Evolutionary conservation across 1,140 invertebrate genomes (phyloP).

Genomic region (Alviniconcha marisindica): DNA sequence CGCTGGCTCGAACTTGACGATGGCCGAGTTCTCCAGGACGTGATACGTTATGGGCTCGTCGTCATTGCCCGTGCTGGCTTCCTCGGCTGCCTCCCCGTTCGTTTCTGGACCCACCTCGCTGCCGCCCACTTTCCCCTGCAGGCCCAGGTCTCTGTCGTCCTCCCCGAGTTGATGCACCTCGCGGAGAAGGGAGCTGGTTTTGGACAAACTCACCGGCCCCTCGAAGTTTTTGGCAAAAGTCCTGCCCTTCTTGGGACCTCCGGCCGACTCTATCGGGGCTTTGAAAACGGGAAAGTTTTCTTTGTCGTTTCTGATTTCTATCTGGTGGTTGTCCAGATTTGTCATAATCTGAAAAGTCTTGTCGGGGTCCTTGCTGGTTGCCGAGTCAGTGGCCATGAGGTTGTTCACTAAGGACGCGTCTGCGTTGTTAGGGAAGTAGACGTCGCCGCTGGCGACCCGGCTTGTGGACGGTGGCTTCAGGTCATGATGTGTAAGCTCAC

Average conservation of each 20-base stretch:
- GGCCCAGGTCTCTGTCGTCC: background rate
- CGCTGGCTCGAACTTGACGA: slow-evolving; percentile 5
- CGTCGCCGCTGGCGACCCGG: too few relatives aligned
- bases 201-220: background rate
- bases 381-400: too few relatives aligned
- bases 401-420: too few relatives aligned
- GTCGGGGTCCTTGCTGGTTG: too few relatives aligned
- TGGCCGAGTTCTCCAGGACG: background rate
- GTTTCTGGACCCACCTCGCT: background rate
- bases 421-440: too few relatives aligned
- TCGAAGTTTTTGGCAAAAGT: background rate
- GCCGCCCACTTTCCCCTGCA: background rate
- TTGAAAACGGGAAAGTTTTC: background rate
- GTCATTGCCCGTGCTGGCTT: background rate
- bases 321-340: background rate
- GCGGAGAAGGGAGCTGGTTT: slow-evolving; percentile 9
- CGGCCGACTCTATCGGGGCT: background rate
- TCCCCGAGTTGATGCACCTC: background rate
- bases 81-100: background rate
- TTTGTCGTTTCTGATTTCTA: background rate
- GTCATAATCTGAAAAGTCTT: background rate
- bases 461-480: too few relatives aligned
- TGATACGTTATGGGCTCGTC: background rate
- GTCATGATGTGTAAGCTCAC: too few relatives aligned
- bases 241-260: background rate